A percentile compares a stretch with the other conserved stretches of the same genome.
Evolutionary conservation across 2,888 invertebrate species (phyloP).

Genomic region (Abrostola triplasia): DNA sequence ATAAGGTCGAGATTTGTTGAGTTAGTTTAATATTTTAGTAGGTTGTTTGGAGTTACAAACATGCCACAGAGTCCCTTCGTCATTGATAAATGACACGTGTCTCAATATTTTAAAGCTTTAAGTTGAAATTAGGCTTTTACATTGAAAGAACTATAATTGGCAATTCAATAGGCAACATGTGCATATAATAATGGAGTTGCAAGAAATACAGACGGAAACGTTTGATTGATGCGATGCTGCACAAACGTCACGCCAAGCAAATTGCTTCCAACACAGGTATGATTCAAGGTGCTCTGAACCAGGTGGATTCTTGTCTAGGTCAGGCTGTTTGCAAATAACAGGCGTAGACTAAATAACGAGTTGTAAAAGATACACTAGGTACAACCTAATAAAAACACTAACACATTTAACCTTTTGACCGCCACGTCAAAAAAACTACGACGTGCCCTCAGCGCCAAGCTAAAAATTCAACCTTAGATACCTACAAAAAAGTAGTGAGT

Average conservation of each 20-base stretch:
- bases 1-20: not conserved
- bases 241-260: not conserved
- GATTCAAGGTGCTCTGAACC: constrained; percentile 4
- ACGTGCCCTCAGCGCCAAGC: too few relatives aligned
- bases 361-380: not conserved
- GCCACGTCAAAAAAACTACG: not conserved
- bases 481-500: too few relatives aligned
- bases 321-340: constrained; percentile 1
- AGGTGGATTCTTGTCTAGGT: constrained; percentile 9
- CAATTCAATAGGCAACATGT: not conserved
- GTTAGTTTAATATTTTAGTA: too few relatives aligned
- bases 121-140: too few relatives aligned
- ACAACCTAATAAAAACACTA: too few relatives aligned
- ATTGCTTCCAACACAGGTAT: constrained; percentile 2
- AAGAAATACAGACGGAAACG: not conserved
- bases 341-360: constrained; percentile 8
- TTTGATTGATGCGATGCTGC: constrained; percentile 3
- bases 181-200: not conserved
- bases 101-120: too few relatives aligned
- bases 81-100: too few relatives aligned
- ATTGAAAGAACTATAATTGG: not conserved
- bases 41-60: too few relatives aligned
- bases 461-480: too few relatives aligned
- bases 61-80: too few relatives aligned
- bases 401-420: not conserved